phyloP scores from a whole-genome alignment of 2,888 invertebrate genomes.

The Heliconius sara region DNA sequence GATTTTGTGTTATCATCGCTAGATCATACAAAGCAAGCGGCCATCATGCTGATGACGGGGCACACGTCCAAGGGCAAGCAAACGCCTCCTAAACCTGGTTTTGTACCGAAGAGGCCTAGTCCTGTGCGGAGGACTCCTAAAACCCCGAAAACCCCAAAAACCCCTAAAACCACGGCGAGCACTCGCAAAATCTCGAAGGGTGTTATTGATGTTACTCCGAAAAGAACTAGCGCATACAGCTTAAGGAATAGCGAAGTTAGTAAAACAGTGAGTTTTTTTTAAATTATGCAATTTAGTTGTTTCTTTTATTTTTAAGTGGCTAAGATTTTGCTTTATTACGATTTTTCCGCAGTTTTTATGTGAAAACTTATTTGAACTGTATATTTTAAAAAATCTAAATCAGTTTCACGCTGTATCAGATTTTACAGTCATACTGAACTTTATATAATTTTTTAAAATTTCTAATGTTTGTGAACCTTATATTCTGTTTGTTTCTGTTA shows the following conservation, averaged over 20 bases:
- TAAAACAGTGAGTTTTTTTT: conserved; percentile 18
- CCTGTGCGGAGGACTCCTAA: conserved; percentile 11
- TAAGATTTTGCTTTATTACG: no score
- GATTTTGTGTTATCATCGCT: conserved; percentile 36
- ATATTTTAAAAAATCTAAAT: no score
- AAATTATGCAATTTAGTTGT: not conserved
- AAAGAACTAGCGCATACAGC: conserved; percentile 30
- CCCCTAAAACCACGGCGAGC: not conserved
- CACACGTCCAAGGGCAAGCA: conserved; percentile 62
- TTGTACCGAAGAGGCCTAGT: conserved; percentile 6
- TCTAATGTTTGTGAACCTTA: no score
- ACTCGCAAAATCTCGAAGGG: not conserved
- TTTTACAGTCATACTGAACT: no score
- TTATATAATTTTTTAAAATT: no score
- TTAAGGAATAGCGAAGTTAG: conserved; percentile 20
- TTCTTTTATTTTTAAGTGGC: no score
- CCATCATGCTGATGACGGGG: conserved; percentile 75
- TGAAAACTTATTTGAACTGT: no score
- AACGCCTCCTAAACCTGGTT: conserved; percentile 31
- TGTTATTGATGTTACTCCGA: conserved; percentile 31
- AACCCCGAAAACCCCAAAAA: not conserved
- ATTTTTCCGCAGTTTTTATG: no score
- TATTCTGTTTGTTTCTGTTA: no score
- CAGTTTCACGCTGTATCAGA: no score
- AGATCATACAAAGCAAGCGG: conserved; percentile 80